These are phyloP conservation scores for Ariolimax columbianus DNA, from an alignment of 2,888 invertebrate species.

Conservation along the genomic window DNA sequence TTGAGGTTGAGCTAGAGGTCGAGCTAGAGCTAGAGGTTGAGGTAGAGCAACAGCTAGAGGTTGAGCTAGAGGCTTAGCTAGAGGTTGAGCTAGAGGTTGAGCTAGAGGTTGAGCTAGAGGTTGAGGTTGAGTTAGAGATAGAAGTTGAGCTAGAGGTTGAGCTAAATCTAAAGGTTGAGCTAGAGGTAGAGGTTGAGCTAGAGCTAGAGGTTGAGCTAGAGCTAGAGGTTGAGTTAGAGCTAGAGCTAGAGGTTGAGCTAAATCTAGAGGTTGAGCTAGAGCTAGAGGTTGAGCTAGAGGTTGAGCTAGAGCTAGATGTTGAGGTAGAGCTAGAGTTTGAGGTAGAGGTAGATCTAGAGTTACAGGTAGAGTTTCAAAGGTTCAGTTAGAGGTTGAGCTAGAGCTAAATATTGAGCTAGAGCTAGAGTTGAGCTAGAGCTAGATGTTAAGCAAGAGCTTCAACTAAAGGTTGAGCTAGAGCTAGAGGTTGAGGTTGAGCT, in stretches of 20 bases:
- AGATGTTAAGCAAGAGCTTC: not conserved
- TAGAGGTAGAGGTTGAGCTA: not conserved
- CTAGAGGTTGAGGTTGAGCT: not conserved
- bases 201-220: not conserved
- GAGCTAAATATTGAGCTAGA: not conserved
- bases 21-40: not conserved
- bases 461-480: not conserved
- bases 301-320: no score
- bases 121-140: not conserved
- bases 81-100: not conserved
- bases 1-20: constrained; percentile 10
- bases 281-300: not conserved
- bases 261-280: not conserved
- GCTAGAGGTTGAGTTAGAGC: not conserved
- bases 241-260: not conserved
- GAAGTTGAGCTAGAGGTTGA: not conserved
- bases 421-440: not conserved
- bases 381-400: not conserved
- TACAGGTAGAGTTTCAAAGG: no score
- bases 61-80: not conserved
- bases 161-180: not conserved
- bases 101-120: not conserved
- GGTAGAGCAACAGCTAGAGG: constrained; percentile 2
- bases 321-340: no score
- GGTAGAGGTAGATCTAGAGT: no score